Percentiles rank a stretch among this genome's conserved stretches.
These are phyloP conservation scores for Maniola hyperantus DNA, from an alignment of 2,888 invertebrate species.

Conservation along the genomic window DNA sequence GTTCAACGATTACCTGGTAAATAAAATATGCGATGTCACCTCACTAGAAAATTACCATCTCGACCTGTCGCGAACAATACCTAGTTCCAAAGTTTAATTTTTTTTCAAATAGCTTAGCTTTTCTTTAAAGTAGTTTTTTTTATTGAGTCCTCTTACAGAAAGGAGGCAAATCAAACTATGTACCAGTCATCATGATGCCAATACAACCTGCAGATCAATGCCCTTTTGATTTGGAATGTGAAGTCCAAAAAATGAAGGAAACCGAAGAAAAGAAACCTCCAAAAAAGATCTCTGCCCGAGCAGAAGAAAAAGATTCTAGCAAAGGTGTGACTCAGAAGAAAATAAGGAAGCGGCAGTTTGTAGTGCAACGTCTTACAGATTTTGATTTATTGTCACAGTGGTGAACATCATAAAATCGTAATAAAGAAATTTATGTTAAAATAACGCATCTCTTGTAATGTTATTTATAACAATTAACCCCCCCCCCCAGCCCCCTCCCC, in stretches of 20 bases:
- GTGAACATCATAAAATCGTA: constrained; percentile 42
- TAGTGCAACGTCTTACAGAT: constrained; percentile 66
- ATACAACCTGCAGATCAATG: constrained; percentile 66
- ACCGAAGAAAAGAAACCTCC: constrained; percentile 50
- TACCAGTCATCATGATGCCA: constrained; percentile 75
- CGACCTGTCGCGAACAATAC: no score
- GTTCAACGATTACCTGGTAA: no score
- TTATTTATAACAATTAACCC: no score
- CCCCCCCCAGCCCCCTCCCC: no score
- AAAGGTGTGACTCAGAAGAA: constrained; percentile 58
- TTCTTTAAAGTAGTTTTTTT: no score
- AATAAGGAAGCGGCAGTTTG: constrained; percentile 62
- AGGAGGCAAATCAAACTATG: constrained; percentile 55
- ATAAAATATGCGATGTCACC: no score
- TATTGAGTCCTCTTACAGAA: no score
- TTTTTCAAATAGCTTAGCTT: background rate
- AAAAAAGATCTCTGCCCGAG: constrained; percentile 46
- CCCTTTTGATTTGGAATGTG: constrained; percentile 70
- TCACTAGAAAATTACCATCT: no score
- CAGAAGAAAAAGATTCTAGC: constrained; percentile 44
- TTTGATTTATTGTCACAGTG: constrained; percentile 73
- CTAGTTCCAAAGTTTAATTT: background rate
- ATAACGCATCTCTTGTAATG: background rate
- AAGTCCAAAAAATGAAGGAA: constrained; percentile 59
- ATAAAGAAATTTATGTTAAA: background rate